Evolutionary conservation across 2,113 vertebrate species (phyloP).

Genomic region (Martes martes): DNA sequence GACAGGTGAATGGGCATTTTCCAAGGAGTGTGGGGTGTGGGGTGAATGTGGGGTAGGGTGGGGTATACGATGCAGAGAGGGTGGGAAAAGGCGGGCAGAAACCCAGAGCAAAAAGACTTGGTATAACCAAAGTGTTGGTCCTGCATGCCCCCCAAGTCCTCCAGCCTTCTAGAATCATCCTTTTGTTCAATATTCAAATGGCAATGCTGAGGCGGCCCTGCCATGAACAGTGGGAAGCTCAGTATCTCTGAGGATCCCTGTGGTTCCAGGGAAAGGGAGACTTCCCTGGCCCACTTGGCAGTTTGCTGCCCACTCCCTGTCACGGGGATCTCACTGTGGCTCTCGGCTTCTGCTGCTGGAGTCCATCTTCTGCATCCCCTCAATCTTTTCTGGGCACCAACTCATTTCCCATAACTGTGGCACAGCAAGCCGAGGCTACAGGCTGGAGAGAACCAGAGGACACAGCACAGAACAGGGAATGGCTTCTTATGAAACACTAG

Average conservation of each 20-base stretch:
- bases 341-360: neutral
- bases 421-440: neutral
- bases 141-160: neutral
- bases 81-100: neutral
- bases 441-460: neutral
- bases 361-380: neutral
- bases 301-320: neutral
- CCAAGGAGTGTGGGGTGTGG: neutral
- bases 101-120: neutral
- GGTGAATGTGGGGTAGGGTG: too few species aligned
- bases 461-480: neutral
- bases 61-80: neutral
- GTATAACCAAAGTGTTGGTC: neutral
- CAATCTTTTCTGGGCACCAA: neutral
- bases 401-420: neutral
- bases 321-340: fast-evolving
- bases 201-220: neutral
- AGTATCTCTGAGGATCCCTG: neutral
- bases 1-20: neutral
- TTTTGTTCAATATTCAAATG: neutral
- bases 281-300: neutral
- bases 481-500: neutral
- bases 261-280: neutral
- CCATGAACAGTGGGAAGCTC: neutral
- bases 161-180: neutral